Evolutionary conservation across 1,140 invertebrate genomes (phyloP).

Genomic region (Leptestheria dahalacensis): DNA sequence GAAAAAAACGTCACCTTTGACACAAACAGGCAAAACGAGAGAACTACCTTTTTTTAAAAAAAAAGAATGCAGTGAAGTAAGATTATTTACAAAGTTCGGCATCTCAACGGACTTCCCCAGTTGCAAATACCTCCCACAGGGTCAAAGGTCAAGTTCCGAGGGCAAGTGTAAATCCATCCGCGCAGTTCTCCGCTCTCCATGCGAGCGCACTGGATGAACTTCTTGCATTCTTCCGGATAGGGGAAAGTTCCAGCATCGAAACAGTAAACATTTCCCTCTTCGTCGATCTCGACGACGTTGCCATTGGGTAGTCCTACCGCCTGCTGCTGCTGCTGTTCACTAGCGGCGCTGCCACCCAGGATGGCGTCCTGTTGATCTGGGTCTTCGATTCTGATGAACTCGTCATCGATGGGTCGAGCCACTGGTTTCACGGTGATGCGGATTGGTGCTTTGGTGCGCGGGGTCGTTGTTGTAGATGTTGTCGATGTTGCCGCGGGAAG

Average conservation of each 20-base stretch:
- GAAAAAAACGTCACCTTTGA: too few relatives aligned
- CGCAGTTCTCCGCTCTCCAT: slow-evolving; percentile 35
- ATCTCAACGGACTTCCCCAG: slow-evolving; percentile 34
- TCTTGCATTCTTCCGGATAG: slow-evolving; percentile 69
- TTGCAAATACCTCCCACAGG: slow-evolving; percentile 78
- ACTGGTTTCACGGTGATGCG: not conserved
- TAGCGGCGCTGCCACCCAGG: slow-evolving; percentile 6
- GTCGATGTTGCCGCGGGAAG: not conserved
- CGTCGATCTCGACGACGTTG: slow-evolving; percentile 19
- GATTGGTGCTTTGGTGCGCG: slow-evolving; percentile 1
- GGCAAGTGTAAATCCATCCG: slow-evolving; percentile 75
- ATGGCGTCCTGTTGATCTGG: slow-evolving; percentile 19
- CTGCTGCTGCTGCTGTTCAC: not conserved
- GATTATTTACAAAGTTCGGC: not conserved
- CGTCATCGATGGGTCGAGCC: slow-evolving; percentile 9
- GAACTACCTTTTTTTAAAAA: not conserved
- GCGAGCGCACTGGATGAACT: slow-evolving; percentile 74
- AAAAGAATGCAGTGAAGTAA: not conserved
- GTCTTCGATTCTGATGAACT: slow-evolving; percentile 11
- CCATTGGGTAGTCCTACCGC: not conserved
- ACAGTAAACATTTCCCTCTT: slow-evolving; percentile 53
- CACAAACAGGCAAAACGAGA: too few relatives aligned
- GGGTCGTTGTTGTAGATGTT: not conserved
- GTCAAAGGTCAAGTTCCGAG: slow-evolving; percentile 64
- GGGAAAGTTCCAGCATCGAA: slow-evolving; percentile 74